Conservation (phyloP, 2,888 invertebrate genomes). For the Lobophora halterata region DNA sequence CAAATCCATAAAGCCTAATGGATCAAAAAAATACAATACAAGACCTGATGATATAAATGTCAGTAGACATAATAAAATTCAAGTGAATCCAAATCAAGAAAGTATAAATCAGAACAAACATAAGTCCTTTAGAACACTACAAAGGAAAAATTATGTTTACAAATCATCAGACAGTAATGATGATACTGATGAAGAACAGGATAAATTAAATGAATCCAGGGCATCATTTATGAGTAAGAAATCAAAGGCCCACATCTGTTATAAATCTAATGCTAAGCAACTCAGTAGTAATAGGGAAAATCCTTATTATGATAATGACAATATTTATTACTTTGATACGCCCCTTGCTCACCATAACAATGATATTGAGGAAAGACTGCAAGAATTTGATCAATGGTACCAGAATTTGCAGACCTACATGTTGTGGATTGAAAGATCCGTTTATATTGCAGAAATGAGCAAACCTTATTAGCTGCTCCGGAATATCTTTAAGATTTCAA, state of each 20-base stretch:
- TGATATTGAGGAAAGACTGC: conserved; percentile 10
- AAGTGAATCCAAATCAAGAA: neutral
- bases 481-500: no score
- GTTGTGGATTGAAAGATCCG: conserved; percentile 49
- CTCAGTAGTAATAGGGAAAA: neutral
- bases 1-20: conserved; percentile 10
- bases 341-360: conserved; percentile 6
- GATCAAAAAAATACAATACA: conserved; percentile 4
- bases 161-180: conserved; percentile 11
- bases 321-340: no score
- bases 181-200: neutral
- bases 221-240: neutral
- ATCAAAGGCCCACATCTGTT: neutral
- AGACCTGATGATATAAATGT: no score
- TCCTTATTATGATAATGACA: no score
- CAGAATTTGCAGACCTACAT: conserved; percentile 51
- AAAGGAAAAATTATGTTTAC: neutral
- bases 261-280: neutral
- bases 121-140: neutral
- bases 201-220: neutral
- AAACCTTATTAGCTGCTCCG: neutral
- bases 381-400: conserved; percentile 48
- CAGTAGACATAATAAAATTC: neutral
- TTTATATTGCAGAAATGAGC: conserved; percentile 57
- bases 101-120: neutral